phyloP scores from a whole-genome alignment of 2,797 vertebrate species.

The Cyprinella venusta region DNA sequence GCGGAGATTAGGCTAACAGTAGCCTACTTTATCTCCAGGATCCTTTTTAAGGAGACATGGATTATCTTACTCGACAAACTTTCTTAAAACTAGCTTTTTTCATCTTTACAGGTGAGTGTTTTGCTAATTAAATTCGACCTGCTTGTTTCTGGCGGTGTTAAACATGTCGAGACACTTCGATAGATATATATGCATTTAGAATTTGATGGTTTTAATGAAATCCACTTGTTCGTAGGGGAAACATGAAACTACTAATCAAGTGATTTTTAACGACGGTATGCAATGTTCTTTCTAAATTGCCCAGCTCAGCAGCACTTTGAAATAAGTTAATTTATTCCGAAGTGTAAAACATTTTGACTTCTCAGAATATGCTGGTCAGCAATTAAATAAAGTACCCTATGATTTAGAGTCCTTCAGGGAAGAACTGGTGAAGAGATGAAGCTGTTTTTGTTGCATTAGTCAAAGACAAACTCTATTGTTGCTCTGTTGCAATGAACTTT shows the following conservation, averaged over 20 bases:
- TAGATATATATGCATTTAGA: not conserved
- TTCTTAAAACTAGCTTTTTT: conserved; percentile 63
- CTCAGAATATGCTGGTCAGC: not conserved
- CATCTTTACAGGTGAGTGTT: conserved; percentile 73
- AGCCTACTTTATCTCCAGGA: conserved; percentile 59
- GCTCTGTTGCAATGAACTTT: not conserved
- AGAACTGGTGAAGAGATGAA: not conserved
- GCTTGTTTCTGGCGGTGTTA: not conserved
- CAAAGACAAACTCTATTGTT: not conserved
- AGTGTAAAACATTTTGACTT: not conserved
- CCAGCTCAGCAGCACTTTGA: not conserved
- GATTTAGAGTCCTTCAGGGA: not conserved
- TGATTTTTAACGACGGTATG: not conserved
- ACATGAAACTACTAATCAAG: not conserved
- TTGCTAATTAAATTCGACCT: not conserved
- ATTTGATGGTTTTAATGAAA: not conserved
- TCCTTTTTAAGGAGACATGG: conserved; percentile 71
- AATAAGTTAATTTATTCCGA: conserved; percentile 3
- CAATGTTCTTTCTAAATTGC: not conserved
- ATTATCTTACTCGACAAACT: conserved; percentile 65
- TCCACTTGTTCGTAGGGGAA: not conserved
- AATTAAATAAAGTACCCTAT: conserved; percentile 43
- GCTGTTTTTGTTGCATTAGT: not conserved
- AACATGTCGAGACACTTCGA: not conserved
- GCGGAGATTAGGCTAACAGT: conserved; percentile 22